These are phyloP conservation scores for Serranus cabrilla DNA, from an alignment of 2,797 vertebrate species.

Conservation along the genomic window DNA sequence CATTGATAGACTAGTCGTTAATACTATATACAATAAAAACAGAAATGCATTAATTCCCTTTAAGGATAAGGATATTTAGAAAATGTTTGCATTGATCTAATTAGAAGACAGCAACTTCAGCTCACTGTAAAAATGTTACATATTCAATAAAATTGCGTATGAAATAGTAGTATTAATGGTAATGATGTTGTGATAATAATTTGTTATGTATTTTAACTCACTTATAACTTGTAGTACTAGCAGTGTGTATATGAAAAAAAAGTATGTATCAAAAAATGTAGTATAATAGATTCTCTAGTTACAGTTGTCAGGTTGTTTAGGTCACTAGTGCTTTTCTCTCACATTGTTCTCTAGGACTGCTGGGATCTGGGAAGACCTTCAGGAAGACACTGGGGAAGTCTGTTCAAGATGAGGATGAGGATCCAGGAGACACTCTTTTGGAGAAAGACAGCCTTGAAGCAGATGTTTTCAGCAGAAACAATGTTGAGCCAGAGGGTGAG, in stretches of 20 bases:
- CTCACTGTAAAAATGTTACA: not conserved
- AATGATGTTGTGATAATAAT: not conserved
- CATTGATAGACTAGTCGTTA: not conserved
- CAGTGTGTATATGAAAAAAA: not conserved
- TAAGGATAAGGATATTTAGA: not conserved
- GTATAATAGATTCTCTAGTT: not conserved
- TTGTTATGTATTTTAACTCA: not conserved
- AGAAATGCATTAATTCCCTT: not conserved
- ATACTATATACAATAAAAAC: not conserved
- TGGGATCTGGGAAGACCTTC: conserved; percentile 71
- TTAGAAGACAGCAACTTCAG: not conserved
- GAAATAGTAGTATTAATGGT: no score
- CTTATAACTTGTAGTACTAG: no score
- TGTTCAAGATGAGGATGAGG: conserved; percentile 78
- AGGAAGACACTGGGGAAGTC: conserved; percentile 84
- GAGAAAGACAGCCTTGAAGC: conserved; percentile 64
- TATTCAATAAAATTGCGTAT: not conserved
- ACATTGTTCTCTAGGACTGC: conserved; percentile 47
- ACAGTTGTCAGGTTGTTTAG: not conserved
- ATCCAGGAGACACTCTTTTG: conserved; percentile 60
- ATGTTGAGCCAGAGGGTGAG: conserved; percentile 89
- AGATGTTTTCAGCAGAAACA: conserved; percentile 82
- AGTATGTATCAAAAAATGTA: not conserved
- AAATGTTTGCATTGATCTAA: not conserved
- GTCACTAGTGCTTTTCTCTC: not conserved